Percentiles rank a stretch among this genome's conserved stretches.
These are phyloP conservation scores for Trematocara macrostoma DNA, from an alignment of 2,113 vertebrate genomes.

Conservation along the genomic window DNA sequence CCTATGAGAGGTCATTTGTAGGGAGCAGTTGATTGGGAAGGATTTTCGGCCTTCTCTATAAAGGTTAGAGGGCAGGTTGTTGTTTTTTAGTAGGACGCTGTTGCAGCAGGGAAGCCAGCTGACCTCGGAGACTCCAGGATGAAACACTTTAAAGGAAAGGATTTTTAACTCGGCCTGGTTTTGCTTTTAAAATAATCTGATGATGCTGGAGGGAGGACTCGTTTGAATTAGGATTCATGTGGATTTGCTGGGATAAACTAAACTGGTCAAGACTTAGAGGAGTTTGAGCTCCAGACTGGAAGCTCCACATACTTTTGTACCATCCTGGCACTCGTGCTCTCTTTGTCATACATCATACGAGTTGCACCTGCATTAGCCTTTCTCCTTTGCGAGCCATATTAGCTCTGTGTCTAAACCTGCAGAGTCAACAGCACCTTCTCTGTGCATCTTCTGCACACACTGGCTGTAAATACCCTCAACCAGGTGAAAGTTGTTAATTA, in stretches of 20 bases:
- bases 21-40: not conserved
- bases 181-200: not conserved
- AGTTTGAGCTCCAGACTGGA: not conserved
- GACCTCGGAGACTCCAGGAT: not conserved
- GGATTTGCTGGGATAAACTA: not conserved
- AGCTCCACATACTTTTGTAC: not conserved
- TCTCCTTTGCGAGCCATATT: too few species aligned
- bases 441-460: not conserved
- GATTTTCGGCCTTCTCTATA: not conserved
- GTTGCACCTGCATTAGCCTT: conserved; percentile 21
- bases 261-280: not conserved
- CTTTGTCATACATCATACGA: not conserved
- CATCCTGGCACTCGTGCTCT: not conserved
- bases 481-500: not conserved
- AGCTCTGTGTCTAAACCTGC: not conserved
- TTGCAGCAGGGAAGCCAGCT: not conserved
- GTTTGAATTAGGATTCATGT: not conserved
- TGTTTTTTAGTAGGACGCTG: not conserved
- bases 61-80: not conserved
- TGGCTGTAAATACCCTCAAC: not conserved
- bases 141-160: not conserved
- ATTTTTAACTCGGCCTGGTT: not conserved
- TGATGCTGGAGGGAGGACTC: not conserved
- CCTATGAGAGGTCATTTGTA: too few species aligned
- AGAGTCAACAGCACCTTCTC: conserved; percentile 13